Conservation (phyloP, 2,113 vertebrate species). For the Protobothrops mucrosquamatus region DNA sequence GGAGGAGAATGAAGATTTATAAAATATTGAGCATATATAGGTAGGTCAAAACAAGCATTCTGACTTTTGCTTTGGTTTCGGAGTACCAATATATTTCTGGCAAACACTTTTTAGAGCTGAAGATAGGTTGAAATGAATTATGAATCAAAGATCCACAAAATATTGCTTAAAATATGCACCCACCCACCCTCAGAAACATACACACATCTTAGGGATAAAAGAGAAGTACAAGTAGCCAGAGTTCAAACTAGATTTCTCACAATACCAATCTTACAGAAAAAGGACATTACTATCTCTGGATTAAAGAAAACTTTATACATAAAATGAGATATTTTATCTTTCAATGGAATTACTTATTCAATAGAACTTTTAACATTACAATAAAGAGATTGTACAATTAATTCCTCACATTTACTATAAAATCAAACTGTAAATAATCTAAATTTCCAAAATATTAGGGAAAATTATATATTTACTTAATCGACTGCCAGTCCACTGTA, state of each 20-base stretch:
- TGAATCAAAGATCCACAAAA: not conserved
- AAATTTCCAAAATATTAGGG: not conserved
- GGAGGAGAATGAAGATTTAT: not conserved
- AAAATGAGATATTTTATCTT: not conserved
- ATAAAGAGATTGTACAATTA: not conserved
- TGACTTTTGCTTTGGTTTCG: not conserved
- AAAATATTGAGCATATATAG: not conserved
- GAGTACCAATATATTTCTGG: not conserved
- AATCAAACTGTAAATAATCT: not conserved
- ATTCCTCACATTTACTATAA: not conserved
- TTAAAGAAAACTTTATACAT: not conserved
- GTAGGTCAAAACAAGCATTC: not conserved
- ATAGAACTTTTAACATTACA: not conserved
- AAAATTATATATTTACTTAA: conserved; percentile 79
- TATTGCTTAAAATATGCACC: not conserved
- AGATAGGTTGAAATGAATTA: not conserved
- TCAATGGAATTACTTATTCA: not conserved
- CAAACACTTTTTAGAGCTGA: not conserved
- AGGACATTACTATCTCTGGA: not conserved
- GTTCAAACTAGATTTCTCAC: not conserved
- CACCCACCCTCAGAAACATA: not conserved
- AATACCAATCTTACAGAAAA: not conserved
- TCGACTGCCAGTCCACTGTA: conserved; percentile 94
- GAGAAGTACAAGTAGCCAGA: not conserved
- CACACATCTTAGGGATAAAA: not conserved